These are phyloP conservation scores for Pteromalus puparum DNA, from an alignment of 1,140 invertebrate species.

Conservation along the genomic window DNA sequence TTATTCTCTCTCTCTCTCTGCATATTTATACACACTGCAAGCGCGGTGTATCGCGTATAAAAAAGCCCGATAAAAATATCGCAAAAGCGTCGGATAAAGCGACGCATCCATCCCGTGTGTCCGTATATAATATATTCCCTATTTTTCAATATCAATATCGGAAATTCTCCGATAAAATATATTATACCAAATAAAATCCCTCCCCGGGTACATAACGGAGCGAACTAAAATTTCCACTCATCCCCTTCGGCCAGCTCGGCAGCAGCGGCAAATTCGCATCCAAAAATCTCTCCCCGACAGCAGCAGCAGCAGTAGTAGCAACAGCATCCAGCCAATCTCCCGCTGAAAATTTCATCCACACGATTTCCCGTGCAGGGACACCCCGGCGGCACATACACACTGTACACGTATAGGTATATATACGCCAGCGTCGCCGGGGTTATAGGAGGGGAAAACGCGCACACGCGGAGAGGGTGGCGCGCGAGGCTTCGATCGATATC, in stretches of 20 bases:
- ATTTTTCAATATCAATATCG: constrained; percentile 1
- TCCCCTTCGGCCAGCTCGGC: background rate
- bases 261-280: background rate
- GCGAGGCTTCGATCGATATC: background rate
- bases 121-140: background rate
- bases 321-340: background rate
- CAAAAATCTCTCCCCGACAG: background rate
- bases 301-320: background rate
- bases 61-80: background rate
- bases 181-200: background rate
- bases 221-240: background rate
- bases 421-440: background rate
- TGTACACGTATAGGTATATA: background rate
- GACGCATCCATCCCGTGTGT: background rate
- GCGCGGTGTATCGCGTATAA: background rate
- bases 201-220: too few species aligned
- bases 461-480: background rate
- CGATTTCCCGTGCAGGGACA: background rate
- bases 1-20: too few species aligned
- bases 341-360: background rate
- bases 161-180: background rate
- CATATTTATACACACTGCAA: background rate
- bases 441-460: constrained; percentile 2
- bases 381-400: too few species aligned
- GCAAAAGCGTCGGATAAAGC: background rate